Base-by-base conservation (phyloP, 2,888 invertebrate genomes). In the Coronaproctus castanopsis region DNA sequence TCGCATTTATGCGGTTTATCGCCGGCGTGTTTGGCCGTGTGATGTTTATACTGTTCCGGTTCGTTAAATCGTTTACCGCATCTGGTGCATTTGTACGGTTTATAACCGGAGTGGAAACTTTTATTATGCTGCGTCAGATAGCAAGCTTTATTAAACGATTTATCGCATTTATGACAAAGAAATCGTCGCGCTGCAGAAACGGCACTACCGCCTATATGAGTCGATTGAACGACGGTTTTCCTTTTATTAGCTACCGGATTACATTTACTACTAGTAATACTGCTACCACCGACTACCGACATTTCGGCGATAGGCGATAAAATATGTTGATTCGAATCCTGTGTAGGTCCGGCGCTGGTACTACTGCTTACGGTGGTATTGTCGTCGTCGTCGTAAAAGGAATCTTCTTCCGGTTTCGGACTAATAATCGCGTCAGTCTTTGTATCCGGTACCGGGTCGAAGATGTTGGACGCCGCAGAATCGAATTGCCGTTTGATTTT, bases 121-220 rank as follows among this genome's bases (percentile, higher is more conserved):
- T 88, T 89, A 73, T 87, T 87, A 73, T 91, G 90, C 71, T 90
- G 90, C 57, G 89, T 90, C 60, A 90, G 75, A 70, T 90, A 90
- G 71, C 90, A 90, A 56, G 84, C 82, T 68, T 85, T 86, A 71
- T 85, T 85, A 74, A 90, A 90, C 52, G 81, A 74, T 72, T 89
- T 89, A 71, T 85, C 81, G 73, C 90, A 91, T 69, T 84, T 82
- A 68, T 80, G 77, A 72, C 89, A 90, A 72, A 83, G 65, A 24
- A 66, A 57, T 23, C 50, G 62, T 48, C 52, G 59, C 36, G 18
- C 57, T 57, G 23, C 60, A 57, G 51, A 52, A 60, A 54, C 57
- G 57, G 8, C 48, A 50, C 54, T 18, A 21, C 19, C 54, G 50
- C 5, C 59, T 52, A 51, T 60, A 62, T 52, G 63, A 62, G 2